Conservation (phyloP, 2,113 vertebrate species). For the Psophia crepitans region DNA sequence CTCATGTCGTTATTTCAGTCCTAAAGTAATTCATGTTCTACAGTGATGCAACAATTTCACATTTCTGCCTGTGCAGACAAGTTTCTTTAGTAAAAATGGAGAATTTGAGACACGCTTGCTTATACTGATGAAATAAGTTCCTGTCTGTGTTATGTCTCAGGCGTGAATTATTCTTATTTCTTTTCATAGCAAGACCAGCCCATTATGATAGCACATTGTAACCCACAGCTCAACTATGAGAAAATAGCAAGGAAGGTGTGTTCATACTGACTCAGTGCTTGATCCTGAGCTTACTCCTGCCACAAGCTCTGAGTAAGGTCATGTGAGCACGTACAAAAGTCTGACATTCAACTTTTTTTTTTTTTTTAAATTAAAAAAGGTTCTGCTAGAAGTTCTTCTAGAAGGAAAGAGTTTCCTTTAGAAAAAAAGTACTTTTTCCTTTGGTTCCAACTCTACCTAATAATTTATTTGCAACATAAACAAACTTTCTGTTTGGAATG, state of each 20-base stretch:
- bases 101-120: not conserved
- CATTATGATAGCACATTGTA: not conserved
- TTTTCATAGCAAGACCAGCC: not conserved
- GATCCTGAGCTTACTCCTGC: not conserved
- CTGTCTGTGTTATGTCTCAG: not conserved
- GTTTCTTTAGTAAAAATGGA: not conserved
- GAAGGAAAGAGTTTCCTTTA: not conserved
- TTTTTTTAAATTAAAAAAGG: not conserved
- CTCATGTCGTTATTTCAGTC: not conserved
- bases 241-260: not conserved
- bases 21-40: not conserved
- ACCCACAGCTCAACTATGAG: not conserved
- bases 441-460: not conserved
- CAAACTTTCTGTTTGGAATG: not conserved
- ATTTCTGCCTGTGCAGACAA: not conserved
- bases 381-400: not conserved
- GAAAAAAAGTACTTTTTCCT: not conserved
- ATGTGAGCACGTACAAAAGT: not conserved
- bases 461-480: not conserved
- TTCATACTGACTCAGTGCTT: not conserved
- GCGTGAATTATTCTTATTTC: not conserved
- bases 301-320: not conserved
- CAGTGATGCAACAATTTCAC: not conserved
- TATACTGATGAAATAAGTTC: not conserved
- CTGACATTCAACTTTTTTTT: not conserved